Evolutionary conservation across 2,797 vertebrate genomes (phyloP), one percentile per base, ranked within the genome.

Genomic region (Anniella stebbinsi): DNA sequence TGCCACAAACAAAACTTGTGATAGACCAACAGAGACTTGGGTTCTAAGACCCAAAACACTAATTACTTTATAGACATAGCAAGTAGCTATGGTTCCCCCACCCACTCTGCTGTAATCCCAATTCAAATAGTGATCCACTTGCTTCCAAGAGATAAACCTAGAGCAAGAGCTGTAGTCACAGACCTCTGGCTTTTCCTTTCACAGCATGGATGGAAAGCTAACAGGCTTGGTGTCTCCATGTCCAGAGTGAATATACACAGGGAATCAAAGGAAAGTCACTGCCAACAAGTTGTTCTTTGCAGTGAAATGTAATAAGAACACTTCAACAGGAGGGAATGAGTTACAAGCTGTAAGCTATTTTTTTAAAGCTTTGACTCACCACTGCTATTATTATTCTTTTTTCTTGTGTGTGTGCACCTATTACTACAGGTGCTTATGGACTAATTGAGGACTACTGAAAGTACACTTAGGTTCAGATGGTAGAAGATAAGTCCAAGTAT

Each of bases 341-440:
- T 63, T 72, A 86, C 41, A 4, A 86, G 30, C 36, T 66, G 30
- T 80, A 73, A 90, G 48, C 54, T 72, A 54, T 70, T 86, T 70
- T 86, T 90, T 86, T 73, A 60, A 73, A 90, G 76, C 54, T 63
- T 80, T 73, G 77, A 18, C 54, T 90, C 54, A 33, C 4, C 38
- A 30, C 54, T 86, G 70, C 73, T 51, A 51, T 30, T 80, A 51
- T 70, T 89, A 80, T 36, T 9, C 38, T 80, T 86, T 72, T 54
- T 85, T 41, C n/a, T n/a, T n/a, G n/a, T n/a, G n/a, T n/a, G n/a
- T 41, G 66, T 76, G 72, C 63, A 80, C 51, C 36, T 76, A 86
- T 86, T 80, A 89, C 88, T 89, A 33, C 33, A 23, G 48, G 38
- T 41, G 30, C 57, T 75, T 87, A 82, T 7, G 45, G n/a, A 57